A percentile compares a stretch with the other conserved stretches of the same genome.
Conservation (phyloP, 2,113 vertebrate species). For the Burhinus bistriatus region DNA sequence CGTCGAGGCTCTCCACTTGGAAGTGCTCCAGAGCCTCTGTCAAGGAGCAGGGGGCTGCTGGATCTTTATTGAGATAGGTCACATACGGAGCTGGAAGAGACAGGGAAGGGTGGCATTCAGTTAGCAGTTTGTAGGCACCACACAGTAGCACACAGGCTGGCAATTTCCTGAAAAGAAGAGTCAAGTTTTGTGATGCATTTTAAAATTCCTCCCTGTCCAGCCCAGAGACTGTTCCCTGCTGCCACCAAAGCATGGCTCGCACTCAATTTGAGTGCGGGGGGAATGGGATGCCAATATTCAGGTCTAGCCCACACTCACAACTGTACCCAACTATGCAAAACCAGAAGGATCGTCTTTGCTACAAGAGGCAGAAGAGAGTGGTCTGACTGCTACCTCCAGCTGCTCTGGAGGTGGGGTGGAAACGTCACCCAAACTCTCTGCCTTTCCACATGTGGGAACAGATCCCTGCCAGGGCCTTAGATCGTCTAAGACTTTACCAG, state of each 20-base stretch:
- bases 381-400: neutral
- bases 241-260: neutral
- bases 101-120: neutral
- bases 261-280: neutral
- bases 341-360: neutral
- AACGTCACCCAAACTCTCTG: neutral
- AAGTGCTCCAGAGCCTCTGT: slow-evolving; percentile 96
- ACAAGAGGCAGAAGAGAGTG: neutral
- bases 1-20: slow-evolving; percentile 89
- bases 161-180: neutral
- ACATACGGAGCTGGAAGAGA: slow-evolving; percentile 88
- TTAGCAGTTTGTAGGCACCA: neutral
- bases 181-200: neutral
- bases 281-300: neutral
- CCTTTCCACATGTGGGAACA: neutral
- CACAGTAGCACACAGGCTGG: neutral
- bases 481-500: neutral
- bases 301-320: neutral
- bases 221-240: neutral
- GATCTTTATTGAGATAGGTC: slow-evolving; percentile 93
- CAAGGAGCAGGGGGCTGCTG: slow-evolving; percentile 88
- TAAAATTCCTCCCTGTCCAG: neutral
- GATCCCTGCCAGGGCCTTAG: neutral
- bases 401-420: neutral
- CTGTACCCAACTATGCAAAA: neutral